Conservation (phyloP, 2,113 vertebrate species). For the Nicator chloris region DNA sequence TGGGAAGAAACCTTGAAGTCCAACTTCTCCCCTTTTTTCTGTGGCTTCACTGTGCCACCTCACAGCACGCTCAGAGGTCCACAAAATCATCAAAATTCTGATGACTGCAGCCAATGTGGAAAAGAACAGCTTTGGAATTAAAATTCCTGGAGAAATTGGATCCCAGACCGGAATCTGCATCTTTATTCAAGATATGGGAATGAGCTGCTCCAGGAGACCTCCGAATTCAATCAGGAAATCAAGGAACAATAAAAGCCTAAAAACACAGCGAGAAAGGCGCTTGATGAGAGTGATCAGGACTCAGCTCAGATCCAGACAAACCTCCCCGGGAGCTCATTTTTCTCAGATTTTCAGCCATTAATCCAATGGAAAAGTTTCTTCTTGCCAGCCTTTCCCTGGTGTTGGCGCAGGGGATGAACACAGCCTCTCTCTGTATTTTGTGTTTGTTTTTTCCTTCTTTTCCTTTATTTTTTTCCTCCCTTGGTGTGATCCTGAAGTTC, state of each 20-base stretch:
- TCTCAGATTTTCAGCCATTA: neutral
- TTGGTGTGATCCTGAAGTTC: neutral
- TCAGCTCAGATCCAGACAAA: neutral
- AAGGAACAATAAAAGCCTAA: conserved; percentile 39
- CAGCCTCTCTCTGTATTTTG: neutral
- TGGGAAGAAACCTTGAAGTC: neutral
- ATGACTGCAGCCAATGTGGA: conserved; percentile 22
- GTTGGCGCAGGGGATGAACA: neutral
- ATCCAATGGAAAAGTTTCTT: neutral
- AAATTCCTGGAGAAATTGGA: conserved; percentile 60
- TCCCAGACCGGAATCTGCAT: conserved; percentile 31
- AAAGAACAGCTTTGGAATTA: conserved; percentile 55
- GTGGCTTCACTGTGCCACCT: neutral
- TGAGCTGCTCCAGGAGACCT: neutral
- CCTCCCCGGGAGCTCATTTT: neutral
- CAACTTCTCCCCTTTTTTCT: neutral
- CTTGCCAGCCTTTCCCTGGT: neutral
- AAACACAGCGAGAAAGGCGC: neutral
- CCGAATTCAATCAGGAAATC: conserved; percentile 49
- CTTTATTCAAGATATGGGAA: conserved; percentile 62
- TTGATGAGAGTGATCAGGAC: conserved; percentile 27
- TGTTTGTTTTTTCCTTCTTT: neutral
- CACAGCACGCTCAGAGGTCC: neutral
- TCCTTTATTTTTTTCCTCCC: accelerated
- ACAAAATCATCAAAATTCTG: conserved; percentile 37